Percentiles rank a stretch among this genome's conserved stretches.
Evolutionary conservation across 2,888 invertebrate genomes (phyloP).

Genomic region (Gortyna flavago): DNA sequence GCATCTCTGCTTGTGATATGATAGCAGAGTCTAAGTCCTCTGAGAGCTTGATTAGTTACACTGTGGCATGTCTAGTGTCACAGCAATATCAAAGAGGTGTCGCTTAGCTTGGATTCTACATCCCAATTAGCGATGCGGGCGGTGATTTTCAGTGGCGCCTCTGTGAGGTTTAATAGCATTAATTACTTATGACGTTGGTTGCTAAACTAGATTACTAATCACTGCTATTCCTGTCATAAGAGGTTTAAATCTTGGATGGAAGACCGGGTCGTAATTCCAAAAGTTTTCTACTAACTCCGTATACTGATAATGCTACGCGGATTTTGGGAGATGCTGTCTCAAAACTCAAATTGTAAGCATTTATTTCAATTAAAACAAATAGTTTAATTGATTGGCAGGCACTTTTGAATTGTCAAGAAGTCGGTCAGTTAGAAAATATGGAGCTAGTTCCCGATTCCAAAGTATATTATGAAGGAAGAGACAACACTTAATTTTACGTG

Average conservation of each 20-base stretch:
- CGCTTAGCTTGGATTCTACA: slow-evolving; percentile 22
- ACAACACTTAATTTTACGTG: background rate
- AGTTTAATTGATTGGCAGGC: background rate
- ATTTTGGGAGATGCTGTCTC: background rate
- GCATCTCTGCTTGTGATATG: background rate
- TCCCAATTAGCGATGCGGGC: slow-evolving; percentile 40
- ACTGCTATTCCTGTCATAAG: slow-evolving; percentile 3
- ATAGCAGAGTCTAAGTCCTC: background rate
- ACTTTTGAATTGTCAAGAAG: background rate
- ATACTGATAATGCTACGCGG: background rate
- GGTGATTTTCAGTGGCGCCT: slow-evolving; percentile 34
- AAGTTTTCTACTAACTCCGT: background rate
- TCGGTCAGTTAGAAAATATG: background rate
- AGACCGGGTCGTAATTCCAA: background rate
- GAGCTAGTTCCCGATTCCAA: background rate
- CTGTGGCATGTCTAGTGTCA: background rate
- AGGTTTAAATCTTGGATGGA: slow-evolving; percentile 15
- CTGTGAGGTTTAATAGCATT: slow-evolving; percentile 49
- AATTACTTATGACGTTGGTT: slow-evolving; percentile 41
- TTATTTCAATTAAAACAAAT: background rate
- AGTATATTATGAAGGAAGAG: background rate
- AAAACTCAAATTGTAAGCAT: background rate
- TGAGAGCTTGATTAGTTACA: slow-evolving; percentile 3
- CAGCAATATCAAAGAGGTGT: slow-evolving; percentile 32
- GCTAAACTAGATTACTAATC: slow-evolving; percentile 22